phyloP scores from a whole-genome alignment of 2,888 invertebrate species.

The Cerastoderma edule region DNA sequence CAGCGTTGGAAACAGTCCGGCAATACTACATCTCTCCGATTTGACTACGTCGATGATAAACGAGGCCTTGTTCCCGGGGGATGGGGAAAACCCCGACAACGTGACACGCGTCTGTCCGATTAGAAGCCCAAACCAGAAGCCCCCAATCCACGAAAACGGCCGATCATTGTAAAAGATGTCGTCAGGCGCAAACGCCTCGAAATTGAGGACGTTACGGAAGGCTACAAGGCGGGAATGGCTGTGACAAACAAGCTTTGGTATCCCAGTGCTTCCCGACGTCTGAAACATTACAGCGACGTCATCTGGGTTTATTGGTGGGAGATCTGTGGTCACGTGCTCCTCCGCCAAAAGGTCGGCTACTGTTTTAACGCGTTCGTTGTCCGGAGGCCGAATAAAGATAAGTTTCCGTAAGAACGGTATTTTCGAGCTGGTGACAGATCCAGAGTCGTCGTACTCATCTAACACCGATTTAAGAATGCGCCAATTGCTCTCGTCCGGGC shows the following conservation, averaged over 20 bases:
- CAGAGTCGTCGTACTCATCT: slow-evolving; percentile 6
- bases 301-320: slow-evolving; percentile 14
- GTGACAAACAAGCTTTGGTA: slow-evolving; percentile 36
- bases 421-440: slow-evolving; percentile 9
- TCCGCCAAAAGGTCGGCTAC: slow-evolving; percentile 15
- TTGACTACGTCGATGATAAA: slow-evolving; percentile 27
- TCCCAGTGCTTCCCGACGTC: slow-evolving; percentile 50
- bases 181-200: not conserved
- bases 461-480: slow-evolving; percentile 24
- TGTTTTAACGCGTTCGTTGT: not conserved
- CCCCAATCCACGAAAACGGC: slow-evolving; percentile 33
- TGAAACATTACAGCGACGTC: slow-evolving; percentile 29
- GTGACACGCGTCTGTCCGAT: slow-evolving; percentile 36
- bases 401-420: slow-evolving; percentile 32
- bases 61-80: slow-evolving; percentile 4
- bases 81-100: slow-evolving; percentile 20
- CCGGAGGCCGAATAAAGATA: not conserved
- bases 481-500: slow-evolving; percentile 31
- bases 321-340: not conserved
- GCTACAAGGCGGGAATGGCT: not conserved
- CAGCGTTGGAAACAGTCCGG: not conserved
- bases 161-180: slow-evolving; percentile 26
- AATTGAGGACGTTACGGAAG: not conserved
- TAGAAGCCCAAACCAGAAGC: slow-evolving; percentile 27
- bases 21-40: slow-evolving; percentile 21